Conservation (phyloP, 2,113 vertebrate genomes). For the Neodontobutis hainanensis region DNA sequence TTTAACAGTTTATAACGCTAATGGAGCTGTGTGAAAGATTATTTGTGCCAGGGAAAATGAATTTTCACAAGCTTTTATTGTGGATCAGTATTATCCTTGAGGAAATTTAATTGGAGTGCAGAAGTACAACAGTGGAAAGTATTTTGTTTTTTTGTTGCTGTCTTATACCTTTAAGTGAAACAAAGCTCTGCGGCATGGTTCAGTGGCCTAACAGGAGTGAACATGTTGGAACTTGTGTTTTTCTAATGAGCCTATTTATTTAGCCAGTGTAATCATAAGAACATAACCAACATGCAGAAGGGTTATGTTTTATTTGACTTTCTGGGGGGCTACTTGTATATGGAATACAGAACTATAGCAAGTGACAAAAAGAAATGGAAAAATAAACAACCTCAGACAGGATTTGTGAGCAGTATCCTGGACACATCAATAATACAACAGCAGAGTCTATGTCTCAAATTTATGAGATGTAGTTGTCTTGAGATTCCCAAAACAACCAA, state of each 20-base stretch:
- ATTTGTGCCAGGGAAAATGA: neutral
- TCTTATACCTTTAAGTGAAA: conserved; percentile 46
- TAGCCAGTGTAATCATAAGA: conserved; percentile 17
- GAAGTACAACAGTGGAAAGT: neutral
- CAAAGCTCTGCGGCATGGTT: conserved; percentile 36
- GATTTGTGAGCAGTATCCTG: neutral
- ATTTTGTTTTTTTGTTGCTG: conserved; percentile 7
- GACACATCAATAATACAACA: neutral
- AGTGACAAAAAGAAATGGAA: neutral
- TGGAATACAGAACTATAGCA: neutral
- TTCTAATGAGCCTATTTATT: conserved; percentile 50
- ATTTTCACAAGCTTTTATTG: conserved; percentile 16
- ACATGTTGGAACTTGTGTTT: conserved; percentile 42
- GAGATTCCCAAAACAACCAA: too few relatives aligned
- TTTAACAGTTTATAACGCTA: conserved; percentile 36
- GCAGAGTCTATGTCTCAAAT: too few relatives aligned
- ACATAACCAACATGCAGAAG: conserved; percentile 11
- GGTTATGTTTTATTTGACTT: neutral
- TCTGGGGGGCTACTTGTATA: neutral
- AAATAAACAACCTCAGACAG: conserved; percentile 1
- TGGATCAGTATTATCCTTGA: conserved; percentile 15
- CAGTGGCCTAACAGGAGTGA: conserved; percentile 23
- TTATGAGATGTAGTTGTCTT: too few relatives aligned
- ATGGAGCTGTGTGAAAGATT: conserved; percentile 16
- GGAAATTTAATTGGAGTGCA: conserved; percentile 8